Conservation (phyloP, 2,888 invertebrate species). For the Clistopyga incitator region DNA sequence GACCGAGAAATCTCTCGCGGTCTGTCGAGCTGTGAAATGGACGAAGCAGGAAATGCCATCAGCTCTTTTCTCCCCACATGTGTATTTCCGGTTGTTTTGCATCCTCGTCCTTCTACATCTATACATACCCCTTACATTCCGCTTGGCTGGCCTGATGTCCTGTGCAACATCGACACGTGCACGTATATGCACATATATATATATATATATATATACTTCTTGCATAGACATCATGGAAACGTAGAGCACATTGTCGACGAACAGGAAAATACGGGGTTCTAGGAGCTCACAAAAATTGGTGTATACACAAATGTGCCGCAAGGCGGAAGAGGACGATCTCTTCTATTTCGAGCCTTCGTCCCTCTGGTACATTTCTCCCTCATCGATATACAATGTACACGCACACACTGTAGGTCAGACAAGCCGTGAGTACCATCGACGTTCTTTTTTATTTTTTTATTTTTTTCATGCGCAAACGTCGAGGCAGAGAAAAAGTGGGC, state of each 20-base stretch:
- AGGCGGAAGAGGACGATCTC: constrained; percentile 1
- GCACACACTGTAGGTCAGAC: background rate
- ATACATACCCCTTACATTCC: constrained; percentile 13
- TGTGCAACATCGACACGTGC: background rate
- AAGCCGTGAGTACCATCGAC: constrained; percentile 7
- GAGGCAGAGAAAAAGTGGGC: constrained; percentile 12
- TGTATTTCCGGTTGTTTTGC: constrained; percentile 41
- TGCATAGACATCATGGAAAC: background rate
- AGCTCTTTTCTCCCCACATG: constrained; percentile 39
- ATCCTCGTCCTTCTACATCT: constrained; percentile 6
- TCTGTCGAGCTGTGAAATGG: constrained; percentile 57
- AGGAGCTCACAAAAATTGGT: constrained; percentile 17
- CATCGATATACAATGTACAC: constrained; percentile 5
- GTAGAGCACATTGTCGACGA: constrained; percentile 6
- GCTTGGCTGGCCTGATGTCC: background rate
- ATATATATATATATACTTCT: background rate
- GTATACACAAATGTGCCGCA: constrained; percentile 33
- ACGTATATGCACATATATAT: background rate
- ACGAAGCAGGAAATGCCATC: constrained; percentile 38
- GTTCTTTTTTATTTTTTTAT: background rate
- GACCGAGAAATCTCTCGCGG: constrained; percentile 36
- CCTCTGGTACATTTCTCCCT: constrained; percentile 3
- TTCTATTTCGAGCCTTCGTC: background rate
- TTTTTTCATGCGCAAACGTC: constrained; percentile 31
- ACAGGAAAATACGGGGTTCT: background rate